Evolutionary conservation across 64 coral and sea anemone genomes (phyloP), one percentile per base, ranked within the genome.

Genomic region (Montipora efflorescens): DNA sequence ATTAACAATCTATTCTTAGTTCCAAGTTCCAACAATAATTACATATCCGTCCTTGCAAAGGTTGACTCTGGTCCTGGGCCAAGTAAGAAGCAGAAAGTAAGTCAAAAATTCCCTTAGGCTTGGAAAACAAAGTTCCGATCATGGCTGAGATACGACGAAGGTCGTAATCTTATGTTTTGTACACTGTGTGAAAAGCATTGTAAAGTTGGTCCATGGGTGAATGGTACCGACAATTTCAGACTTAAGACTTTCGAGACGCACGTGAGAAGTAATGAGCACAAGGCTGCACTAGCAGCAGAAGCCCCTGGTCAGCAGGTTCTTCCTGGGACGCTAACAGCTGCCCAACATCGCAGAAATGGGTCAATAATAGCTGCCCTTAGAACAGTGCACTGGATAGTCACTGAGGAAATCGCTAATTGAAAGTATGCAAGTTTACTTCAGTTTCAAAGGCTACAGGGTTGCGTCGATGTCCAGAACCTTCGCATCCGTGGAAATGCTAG

Each of bases 301-400:
- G 82, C 57, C 51, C 82, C 50, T 67, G 43, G 82, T 66, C 82
- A 85, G 58, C 50, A 85, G 51, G 57, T 52, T 66, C 82, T 66
- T 45, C 58, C 82, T 85, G 57, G 3, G 9, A 66, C 82, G 48
- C 66, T 85, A 18, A 67, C 82, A 19, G 82, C 82, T 53, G 57
- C 82, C 57, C 82, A 85, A 66, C 47, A 85, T 53, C 21, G 46
- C 36, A 85, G 82, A 85, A 85, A 85, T 67, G 51, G 82, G 57
- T 47, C 82, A 53, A 85, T 66, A 53, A 52, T 85, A 22, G 82
- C 82, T 85, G 82, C 58, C 66, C 66, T 85, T 59, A 47, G 23
- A 85, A 66, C 82, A 85, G 82, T 85, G 43, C 67, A 85, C 66
- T 66, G 58, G 82, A 85, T 85, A 59, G 82, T 66, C 16, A 85